Percentiles rank a stretch among this genome's conserved stretches.
Conservation (phyloP, 2,113 vertebrate species). For the Syngnathus floridae region DNA sequence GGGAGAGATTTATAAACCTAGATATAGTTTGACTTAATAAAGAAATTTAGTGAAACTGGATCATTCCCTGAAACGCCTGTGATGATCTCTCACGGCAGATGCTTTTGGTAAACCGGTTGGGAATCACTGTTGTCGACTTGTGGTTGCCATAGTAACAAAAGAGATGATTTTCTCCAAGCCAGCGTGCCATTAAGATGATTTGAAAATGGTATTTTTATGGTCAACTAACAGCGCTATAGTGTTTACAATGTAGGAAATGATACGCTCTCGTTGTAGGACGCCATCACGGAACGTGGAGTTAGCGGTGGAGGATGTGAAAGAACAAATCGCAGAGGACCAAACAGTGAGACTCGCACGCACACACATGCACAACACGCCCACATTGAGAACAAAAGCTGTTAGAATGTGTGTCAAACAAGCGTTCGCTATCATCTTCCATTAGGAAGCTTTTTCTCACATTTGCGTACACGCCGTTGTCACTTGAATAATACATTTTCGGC, state of each 20-base stretch:
- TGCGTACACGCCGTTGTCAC: background rate
- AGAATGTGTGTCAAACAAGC: background rate
- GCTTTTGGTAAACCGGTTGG: background rate
- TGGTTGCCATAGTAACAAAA: background rate
- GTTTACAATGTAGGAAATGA: background rate
- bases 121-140: background rate
- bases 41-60: background rate
- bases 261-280: conserved; percentile 1
- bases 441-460: conserved; percentile 1
- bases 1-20: background rate
- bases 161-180: background rate
- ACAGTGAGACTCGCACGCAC: conserved; percentile 4
- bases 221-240: background rate
- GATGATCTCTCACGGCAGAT: background rate
- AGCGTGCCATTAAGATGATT: background rate
- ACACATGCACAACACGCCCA: background rate
- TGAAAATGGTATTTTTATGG: background rate
- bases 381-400: background rate
- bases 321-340: background rate
- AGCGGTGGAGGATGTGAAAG: background rate
- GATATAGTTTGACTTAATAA: background rate
- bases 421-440: background rate
- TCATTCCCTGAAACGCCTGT: background rate
- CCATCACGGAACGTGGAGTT: background rate
- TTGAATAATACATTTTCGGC: background rate